Evolutionary conservation across 1,140 invertebrate genomes (phyloP).

Genomic region (Drosophila kurseongensis): DNA sequence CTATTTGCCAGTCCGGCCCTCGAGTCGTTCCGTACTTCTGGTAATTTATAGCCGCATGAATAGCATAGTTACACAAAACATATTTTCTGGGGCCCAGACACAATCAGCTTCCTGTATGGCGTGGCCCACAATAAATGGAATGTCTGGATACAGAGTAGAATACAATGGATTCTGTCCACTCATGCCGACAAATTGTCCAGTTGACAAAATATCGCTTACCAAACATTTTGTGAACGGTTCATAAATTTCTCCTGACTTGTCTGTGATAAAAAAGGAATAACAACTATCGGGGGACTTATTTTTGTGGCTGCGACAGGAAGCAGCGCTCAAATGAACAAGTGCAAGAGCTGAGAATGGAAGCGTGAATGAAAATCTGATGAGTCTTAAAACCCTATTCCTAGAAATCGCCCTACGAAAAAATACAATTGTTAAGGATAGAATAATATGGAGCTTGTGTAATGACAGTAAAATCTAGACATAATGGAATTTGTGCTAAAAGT

Average conservation of each 20-base stretch:
- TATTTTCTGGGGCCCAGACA: constrained; percentile 35
- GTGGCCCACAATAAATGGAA: constrained; percentile 9
- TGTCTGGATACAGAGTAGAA: constrained; percentile 12
- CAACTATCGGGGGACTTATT: constrained; percentile 11
- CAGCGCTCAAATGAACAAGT: constrained; percentile 46
- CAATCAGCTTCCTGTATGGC: constrained; percentile 61
- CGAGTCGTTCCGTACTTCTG: constrained; percentile 8
- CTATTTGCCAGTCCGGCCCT: constrained; percentile 14
- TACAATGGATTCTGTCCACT: constrained; percentile 55
- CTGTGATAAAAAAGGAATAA: constrained; percentile 23
- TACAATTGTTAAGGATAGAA: not conserved
- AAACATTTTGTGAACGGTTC: constrained; percentile 38
- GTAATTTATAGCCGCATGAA: constrained; percentile 53
- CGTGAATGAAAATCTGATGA: constrained; percentile 41
- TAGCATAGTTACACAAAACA: constrained; percentile 49
- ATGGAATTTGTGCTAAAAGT: constrained; percentile 13
- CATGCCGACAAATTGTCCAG: constrained; percentile 61
- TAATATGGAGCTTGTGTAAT: constrained; percentile 1
- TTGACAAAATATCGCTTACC: constrained; percentile 65
- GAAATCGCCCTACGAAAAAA: constrained; percentile 1
- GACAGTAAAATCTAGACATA: constrained; percentile 8
- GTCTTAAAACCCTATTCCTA: constrained; percentile 3
- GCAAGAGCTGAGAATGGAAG: constrained; percentile 21
- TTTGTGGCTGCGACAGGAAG: constrained; percentile 37
- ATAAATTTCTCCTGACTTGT: constrained; percentile 53